These are phyloP conservation scores for Drosophila lacicola DNA, from an alignment of 2,888 invertebrate genomes.

Conservation along the genomic window DNA sequence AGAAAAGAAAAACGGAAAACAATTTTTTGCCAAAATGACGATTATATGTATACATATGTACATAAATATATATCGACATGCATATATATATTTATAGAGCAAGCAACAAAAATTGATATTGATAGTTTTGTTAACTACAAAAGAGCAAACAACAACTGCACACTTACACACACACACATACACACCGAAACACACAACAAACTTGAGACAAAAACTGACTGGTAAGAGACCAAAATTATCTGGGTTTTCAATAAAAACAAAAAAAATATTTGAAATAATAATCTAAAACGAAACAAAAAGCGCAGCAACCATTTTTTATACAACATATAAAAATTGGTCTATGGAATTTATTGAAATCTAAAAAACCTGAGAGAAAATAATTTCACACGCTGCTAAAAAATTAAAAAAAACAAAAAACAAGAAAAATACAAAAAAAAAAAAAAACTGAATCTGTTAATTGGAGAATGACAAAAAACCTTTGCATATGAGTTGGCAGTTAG, in stretches of 20 bases:
- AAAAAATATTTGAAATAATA: constrained; percentile 33
- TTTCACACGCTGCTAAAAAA: constrained; percentile 55
- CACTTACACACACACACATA: constrained; percentile 40
- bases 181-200: constrained; percentile 35
- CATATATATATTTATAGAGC: constrained; percentile 66
- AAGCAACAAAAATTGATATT: constrained; percentile 73
- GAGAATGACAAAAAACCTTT: constrained; percentile 43
- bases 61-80: constrained; percentile 39
- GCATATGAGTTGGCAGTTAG: constrained; percentile 57
- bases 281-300: constrained; percentile 33
- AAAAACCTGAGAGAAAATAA: constrained; percentile 46
- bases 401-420: constrained; percentile 54
- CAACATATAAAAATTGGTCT: constrained; percentile 69
- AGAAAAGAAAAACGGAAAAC: constrained; percentile 32
- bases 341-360: constrained; percentile 82
- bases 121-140: constrained; percentile 72
- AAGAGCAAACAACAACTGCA: constrained; percentile 50
- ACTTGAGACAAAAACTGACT: constrained; percentile 83
- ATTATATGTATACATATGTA: constrained; percentile 43
- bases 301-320: constrained; percentile 77
- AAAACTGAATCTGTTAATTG: constrained; percentile 70
- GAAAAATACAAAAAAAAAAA: constrained; percentile 29
- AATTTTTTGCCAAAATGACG: constrained; percentile 58
- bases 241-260: constrained; percentile 84
- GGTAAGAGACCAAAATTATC: constrained; percentile 85